Evolutionary conservation across 2,797 vertebrate genomes (phyloP), one percentile per base, ranked within the genome.

Genomic region (Kryptopterus vitreolus): DNA sequence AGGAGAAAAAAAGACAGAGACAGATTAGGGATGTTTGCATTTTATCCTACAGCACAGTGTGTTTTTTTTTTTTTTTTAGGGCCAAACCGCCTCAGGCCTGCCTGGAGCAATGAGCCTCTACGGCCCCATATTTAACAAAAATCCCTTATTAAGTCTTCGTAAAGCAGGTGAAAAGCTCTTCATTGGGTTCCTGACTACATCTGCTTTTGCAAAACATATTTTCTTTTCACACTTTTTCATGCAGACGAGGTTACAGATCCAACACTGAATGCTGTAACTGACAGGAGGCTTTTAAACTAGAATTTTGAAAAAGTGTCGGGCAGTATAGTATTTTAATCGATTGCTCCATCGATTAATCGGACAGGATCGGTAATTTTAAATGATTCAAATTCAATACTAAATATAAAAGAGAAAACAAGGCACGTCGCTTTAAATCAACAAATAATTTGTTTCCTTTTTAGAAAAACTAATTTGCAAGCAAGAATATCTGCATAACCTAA

Each of bases 41-140:
- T 68, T 68, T 46, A 68, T 68, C 65, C 65, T 68, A 46, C 24
- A 69, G 68, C 26, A 59, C 76, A 79, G 46, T 52, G 68, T 16
- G 48, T 46, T 70, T 52, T 43, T 70, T 11, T 52, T 46, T 16
- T 26, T 46, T 70, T 52, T 43, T 70, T 11, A 11, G 48, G 26
- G 68, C 9, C 8, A 52, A 52, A 50, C 24, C 18, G 10, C 46
- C 68, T 70, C 7, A 22, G 48, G 48, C 18, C 68, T 52, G 68
- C 68, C 68, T 26, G 1, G 2, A 52, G 68, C 68, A 52, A 4
- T 6, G 24, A 52, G 48, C 26, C 48, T 52, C 48, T 26, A 52
- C 22, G 26, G 46, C 8, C 16, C 1, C 16, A 50, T 31, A 52
- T 70, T 70, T 31, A 31, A 52, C 31, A 24, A 26, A 48, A 62